phyloP scores from a whole-genome alignment of 2,888 invertebrate species.

The Dexiosoma caninum region DNA sequence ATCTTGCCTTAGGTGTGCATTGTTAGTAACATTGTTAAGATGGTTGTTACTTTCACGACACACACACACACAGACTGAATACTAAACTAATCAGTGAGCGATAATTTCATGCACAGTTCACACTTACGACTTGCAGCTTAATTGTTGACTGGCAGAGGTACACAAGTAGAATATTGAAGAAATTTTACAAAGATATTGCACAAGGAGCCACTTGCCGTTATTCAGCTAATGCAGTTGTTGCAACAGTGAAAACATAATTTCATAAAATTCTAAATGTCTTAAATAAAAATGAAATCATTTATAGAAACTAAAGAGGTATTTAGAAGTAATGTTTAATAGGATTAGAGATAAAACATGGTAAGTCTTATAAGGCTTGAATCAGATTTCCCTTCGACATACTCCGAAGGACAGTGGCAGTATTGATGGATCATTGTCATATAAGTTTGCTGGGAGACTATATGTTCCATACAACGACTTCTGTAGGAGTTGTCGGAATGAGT shows the following conservation, averaged over 20 bases:
- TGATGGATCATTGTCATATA: no score
- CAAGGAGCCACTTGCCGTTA: not conserved
- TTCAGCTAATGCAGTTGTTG: not conserved
- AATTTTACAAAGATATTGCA: not conserved
- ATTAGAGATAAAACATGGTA: no score
- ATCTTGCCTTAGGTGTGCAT: conserved; percentile 20
- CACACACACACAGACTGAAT: not conserved
- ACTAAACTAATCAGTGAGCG: conserved; percentile 29
- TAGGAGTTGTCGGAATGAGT: no score
- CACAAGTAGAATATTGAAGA: not conserved
- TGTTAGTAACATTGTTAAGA: conserved; percentile 4
- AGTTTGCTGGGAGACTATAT: no score
- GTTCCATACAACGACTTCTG: no score
- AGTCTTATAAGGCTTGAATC: no score
- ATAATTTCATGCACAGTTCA: conserved; percentile 6
- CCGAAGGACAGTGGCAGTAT: no score
- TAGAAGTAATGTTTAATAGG: no score
- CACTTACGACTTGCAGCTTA: not conserved
- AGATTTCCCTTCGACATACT: no score
- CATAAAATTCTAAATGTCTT: no score
- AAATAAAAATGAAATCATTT: not conserved
- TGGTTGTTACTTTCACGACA: not conserved
- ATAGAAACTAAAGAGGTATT: not conserved
- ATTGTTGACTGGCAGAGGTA: not conserved
- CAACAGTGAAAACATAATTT: no score